Base-by-base conservation (phyloP, 1,140 invertebrate genomes). In the Lucilia sericata region DNA sequence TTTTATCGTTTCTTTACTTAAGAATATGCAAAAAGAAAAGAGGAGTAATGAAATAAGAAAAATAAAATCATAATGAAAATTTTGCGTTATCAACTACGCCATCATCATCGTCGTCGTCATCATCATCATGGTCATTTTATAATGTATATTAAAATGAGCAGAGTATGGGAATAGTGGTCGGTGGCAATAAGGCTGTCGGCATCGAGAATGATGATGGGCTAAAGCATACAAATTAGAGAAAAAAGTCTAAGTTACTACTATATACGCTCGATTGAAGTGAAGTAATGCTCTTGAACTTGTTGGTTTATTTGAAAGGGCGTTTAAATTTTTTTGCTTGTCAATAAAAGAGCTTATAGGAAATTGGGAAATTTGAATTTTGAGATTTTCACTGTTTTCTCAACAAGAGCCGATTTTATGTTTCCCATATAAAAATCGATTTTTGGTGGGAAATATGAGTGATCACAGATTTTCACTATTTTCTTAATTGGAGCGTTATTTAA, bases 61-160 rank as follows among this genome's bases (percentile, higher is more conserved):
- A 60, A 60, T 17, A 60, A 60, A 60, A 36, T 17, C 36, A 78
- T 47, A 78, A 78, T 10, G 36, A n/a, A n/a, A 76, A 80, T 49
- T 82, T 85, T 83, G 85, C 82, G 83, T 87, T 87, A 87, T 87
- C 86, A 86, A 86, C 85, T 80, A 49, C 76, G 76, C 76, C 76
- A 42, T 47, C 74, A 80, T 78, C 36, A 19, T 78, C 75, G 49
- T 80, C 42, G 42, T 51, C 47, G 34, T 76, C 74, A 80, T 76
- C 74, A 80, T 78, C 36, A 47, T 78, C 75, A 80, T 80, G 76
- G 42, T 51, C 47, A 49, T 80, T 80, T 80, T 80, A 49, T 80
- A 80, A 51, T 80, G 19, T 70, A n/a, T 70, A 70, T 70, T 70
- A 70, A 70, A 70, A 70, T 10, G 21, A 70, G 65, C 3, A 70